These are phyloP conservation scores for Tor tambroides DNA, from an alignment of 2,113 vertebrate genomes.

Conservation along the genomic window DNA sequence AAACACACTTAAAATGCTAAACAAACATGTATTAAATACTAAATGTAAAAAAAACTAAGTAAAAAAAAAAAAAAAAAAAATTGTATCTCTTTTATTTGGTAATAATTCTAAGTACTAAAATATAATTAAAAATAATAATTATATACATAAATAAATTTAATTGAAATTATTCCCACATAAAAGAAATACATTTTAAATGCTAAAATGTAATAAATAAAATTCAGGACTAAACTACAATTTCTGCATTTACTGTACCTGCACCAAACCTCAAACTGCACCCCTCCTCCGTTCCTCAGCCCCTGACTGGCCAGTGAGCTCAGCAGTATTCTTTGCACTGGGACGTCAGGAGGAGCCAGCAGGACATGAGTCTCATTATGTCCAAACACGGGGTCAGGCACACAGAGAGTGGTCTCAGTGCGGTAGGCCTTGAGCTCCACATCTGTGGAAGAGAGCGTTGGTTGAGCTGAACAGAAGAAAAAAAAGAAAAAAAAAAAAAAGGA, in stretches of 20 bases:
- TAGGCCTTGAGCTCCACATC: conserved; percentile 81
- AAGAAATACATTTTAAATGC: background rate
- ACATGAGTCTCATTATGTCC: conserved; percentile 85
- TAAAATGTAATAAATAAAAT: background rate
- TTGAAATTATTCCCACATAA: background rate
- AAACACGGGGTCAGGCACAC: conserved; percentile 89
- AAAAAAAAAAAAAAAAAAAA: background rate
- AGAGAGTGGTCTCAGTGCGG: conserved; percentile 86
- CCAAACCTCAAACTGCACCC: conserved; percentile 95
- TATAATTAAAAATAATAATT: background rate
- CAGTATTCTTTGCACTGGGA: conserved; percentile 89
- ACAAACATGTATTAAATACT: too few species aligned
- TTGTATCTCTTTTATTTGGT: too few species aligned
- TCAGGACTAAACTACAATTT: background rate
- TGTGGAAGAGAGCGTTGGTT: conserved; percentile 61
- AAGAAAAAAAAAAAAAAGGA: background rate
- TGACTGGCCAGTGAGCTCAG: conserved; percentile 80
- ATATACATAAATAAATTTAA: background rate
- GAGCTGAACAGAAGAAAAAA: background rate
- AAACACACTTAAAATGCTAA: background rate
- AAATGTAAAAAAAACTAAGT: background rate
- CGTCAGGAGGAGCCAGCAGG: conserved; percentile 78
- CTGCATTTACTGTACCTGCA: conserved; percentile 84
- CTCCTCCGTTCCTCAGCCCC: conserved; percentile 76
- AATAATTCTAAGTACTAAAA: background rate